A percentile compares a stretch with the other conserved stretches of the same genome.
Conservation (phyloP, 1,140 invertebrate genomes). For the Drosophila ogumai region DNA sequence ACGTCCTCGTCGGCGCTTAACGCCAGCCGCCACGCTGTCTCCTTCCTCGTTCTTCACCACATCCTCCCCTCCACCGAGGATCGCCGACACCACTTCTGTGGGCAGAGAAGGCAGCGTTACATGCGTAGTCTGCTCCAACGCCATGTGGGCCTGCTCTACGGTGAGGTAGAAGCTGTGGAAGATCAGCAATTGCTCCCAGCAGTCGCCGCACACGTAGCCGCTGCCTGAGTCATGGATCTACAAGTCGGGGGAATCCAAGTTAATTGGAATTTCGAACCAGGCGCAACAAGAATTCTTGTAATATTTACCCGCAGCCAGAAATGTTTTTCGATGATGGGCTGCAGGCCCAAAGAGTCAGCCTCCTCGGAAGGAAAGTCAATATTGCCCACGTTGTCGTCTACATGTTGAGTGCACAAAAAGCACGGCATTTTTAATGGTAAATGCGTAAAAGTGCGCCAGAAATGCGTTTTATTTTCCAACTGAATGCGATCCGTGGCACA, state of each 20-base stretch:
- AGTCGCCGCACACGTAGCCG: constrained; percentile 54
- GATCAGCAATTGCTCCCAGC: constrained; percentile 63
- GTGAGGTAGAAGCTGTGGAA: constrained; percentile 67
- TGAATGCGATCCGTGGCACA: constrained; percentile 1
- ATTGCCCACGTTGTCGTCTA: constrained; percentile 32
- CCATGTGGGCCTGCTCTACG: constrained; percentile 60
- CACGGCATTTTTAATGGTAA: constrained; percentile 32
- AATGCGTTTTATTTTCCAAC: constrained; percentile 25
- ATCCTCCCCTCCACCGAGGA: not conserved
- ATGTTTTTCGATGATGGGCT: constrained; percentile 62
- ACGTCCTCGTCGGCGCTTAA: constrained; percentile 66
- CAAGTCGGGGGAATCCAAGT: not conserved
- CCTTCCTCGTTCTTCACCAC: constrained; percentile 19
- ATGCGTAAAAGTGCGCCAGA: not conserved
- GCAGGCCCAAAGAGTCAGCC: constrained; percentile 47
- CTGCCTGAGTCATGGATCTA: constrained; percentile 29
- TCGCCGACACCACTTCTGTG: not conserved
- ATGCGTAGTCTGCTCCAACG: not conserved
- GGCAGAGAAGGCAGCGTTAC: not conserved
- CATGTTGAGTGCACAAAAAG: constrained; percentile 51
- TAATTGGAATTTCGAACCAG: not conserved
- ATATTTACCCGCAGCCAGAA: constrained; percentile 66
- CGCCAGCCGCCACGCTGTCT: constrained; percentile 61
- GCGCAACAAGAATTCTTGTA: not conserved
- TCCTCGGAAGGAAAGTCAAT: constrained; percentile 55